These are phyloP conservation scores for Pollenia angustigena DNA, from an alignment of 2,888 invertebrate genomes.

Conservation along the genomic window DNA sequence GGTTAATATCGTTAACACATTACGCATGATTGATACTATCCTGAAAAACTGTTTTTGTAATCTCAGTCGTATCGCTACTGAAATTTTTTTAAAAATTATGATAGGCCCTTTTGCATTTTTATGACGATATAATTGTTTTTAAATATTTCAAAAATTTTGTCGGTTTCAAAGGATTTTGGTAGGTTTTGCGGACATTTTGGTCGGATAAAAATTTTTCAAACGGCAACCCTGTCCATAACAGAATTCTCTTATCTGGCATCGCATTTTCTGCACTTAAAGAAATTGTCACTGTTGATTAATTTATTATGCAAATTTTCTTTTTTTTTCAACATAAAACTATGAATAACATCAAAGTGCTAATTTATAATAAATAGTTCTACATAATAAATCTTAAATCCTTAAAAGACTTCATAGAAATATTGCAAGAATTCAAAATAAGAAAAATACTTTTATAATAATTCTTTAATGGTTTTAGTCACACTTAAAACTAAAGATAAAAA, in stretches of 20 bases:
- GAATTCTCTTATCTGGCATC: neutral
- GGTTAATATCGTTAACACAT: no score
- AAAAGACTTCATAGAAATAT: slow-evolving; percentile 34
- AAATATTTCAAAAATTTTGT: no score
- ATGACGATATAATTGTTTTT: no score
- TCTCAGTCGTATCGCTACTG: no score
- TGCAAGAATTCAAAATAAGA: slow-evolving; percentile 48
- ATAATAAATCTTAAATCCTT: slow-evolving; percentile 50
- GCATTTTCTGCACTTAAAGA: neutral
- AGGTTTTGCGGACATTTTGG: no score
- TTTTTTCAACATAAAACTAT: neutral
- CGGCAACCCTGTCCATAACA: no score
- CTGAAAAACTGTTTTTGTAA: no score
- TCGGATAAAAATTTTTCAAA: no score
- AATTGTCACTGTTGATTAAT: neutral
- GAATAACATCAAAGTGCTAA: neutral
- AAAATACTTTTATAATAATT: slow-evolving; percentile 39
- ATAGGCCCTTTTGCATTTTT: no score
- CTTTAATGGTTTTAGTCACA: slow-evolving; percentile 76
- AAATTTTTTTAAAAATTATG: no score
- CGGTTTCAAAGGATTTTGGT: no score
- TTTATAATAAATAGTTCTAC: slow-evolving; percentile 13
- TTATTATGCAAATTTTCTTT: slow-evolving; percentile 16
- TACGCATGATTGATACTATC: no score
- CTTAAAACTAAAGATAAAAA: slow-evolving; percentile 30